These are phyloP conservation scores for Odontomachus brunneus DNA, from an alignment of 1,140 invertebrate genomes.

Conservation along the genomic window DNA sequence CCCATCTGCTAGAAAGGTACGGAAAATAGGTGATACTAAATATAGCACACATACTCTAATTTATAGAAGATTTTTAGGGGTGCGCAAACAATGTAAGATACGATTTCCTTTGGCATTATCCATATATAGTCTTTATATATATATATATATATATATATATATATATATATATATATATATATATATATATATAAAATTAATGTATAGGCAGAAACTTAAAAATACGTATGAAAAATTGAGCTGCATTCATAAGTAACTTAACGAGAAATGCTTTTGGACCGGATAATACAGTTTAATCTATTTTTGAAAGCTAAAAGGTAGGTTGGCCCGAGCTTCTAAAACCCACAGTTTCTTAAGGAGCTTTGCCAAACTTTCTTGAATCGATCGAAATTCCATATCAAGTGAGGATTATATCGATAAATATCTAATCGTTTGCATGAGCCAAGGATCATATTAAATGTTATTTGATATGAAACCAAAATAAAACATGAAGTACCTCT, in stretches of 20 bases:
- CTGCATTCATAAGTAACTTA: slow-evolving; percentile 59
- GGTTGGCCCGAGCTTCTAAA: slow-evolving; percentile 73
- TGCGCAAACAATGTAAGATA: background rate
- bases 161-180: too few relatives aligned
- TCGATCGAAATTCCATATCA: slow-evolving; percentile 24
- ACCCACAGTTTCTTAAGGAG: slow-evolving; percentile 76
- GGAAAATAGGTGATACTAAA: slow-evolving; percentile 30
- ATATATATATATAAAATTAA: background rate
- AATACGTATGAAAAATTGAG: slow-evolving; percentile 54
- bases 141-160: too few relatives aligned
- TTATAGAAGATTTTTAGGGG: background rate
- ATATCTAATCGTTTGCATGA: background rate
- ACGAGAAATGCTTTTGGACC: slow-evolving; percentile 77
- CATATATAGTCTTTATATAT: too few relatives aligned
- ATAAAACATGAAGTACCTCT: background rate
- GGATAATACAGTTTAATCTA: slow-evolving; percentile 81
- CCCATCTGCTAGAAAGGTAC: slow-evolving; percentile 65
- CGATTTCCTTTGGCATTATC: background rate
- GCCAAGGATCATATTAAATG: background rate
- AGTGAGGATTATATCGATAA: background rate
- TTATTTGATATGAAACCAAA: background rate
- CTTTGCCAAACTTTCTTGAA: slow-evolving; percentile 74
- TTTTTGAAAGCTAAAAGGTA: slow-evolving; percentile 80
- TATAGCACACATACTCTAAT: slow-evolving; percentile 2
- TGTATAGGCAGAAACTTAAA: background rate